Evolutionary conservation across 2,797 vertebrate species (phyloP).

Genomic region (Echiichthys vipera): DNA sequence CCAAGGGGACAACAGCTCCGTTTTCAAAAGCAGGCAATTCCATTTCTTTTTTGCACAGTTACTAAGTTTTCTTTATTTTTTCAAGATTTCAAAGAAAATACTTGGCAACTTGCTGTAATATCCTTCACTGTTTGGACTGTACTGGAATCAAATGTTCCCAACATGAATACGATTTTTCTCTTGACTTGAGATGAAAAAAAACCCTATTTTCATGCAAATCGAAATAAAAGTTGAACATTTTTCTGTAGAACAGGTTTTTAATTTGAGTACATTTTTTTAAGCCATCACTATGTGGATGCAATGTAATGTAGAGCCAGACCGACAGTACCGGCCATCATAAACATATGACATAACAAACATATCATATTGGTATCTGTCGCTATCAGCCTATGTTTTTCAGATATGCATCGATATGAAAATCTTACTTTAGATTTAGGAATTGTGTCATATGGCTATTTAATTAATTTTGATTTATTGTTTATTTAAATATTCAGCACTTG

Average conservation of each 20-base stretch:
- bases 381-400: too few relatives aligned
- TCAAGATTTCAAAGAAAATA: not conserved
- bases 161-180: not conserved
- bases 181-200: not conserved
- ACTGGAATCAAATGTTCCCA: slow-evolving; percentile 4
- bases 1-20: not conserved
- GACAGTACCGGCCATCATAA: too few relatives aligned
- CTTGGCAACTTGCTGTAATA: not conserved
- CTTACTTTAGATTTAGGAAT: too few relatives aligned
- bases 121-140: not conserved
- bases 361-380: too few relatives aligned
- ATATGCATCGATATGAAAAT: too few relatives aligned
- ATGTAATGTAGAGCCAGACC: too few relatives aligned
- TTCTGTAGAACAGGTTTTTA: not conserved
- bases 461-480: too few relatives aligned
- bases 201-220: not conserved
- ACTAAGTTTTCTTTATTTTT: not conserved
- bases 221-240: not conserved
- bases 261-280: not conserved
- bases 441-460: too few relatives aligned
- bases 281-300: not conserved
- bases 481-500: too few relatives aligned
- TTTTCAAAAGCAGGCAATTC: not conserved
- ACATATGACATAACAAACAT: too few relatives aligned
- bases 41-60: not conserved